Base-by-base conservation (phyloP, 2,797 vertebrate species). In the Gobionotothen gibberifrons region DNA sequence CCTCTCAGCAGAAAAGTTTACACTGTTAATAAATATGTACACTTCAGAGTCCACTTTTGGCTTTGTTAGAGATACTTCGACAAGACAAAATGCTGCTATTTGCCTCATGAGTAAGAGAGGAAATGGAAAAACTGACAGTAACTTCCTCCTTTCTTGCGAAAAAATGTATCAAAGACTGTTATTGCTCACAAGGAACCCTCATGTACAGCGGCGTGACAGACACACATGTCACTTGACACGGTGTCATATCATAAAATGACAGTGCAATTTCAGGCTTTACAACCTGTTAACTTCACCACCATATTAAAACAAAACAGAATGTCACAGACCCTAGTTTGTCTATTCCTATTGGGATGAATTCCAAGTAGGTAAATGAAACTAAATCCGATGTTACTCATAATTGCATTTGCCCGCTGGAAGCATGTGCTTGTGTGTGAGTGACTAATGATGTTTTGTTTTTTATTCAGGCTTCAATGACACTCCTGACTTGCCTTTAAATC, bases 401-500 rank as follows among this genome's bases (percentile, higher is more conserved):
- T 76, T 54, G 43, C 1, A 81, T 82, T 77, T 54, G 26, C 66
- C 11, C 1, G 4, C 44, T 59, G 21, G 8, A 53, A 64, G 60
- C 55, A 68, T 49, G 77, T 52, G 78, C 5, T 8, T 49, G 39
- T 48, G 40, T 43, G 69, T 58, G 60, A n/a, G 67, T 57, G 57
- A 39, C 22, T 39, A 22, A 73, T 64, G 60, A 60, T 51, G 61
- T 76, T 87, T 83, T 66, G 29, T 79, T 87, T 88, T 83, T 82
- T 75, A 73, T 75, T 85, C 74, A 66, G 52, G 64, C 86, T 78
- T 76, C 85, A 90, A 88, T 87, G 88, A 83, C 63, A 79, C 87
- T 86, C 85, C 80, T 91, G 85, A 85, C 87, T 86, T 58, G 55
- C 76, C 76, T 91, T 87, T 76, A 87, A 93, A 90, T 92, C 86